A percentile compares a stretch with the other conserved stretches of the same genome.
Evolutionary conservation across 2,888 invertebrate genomes (phyloP).

Genomic region (Hydroisotoma schaefferi): DNA sequence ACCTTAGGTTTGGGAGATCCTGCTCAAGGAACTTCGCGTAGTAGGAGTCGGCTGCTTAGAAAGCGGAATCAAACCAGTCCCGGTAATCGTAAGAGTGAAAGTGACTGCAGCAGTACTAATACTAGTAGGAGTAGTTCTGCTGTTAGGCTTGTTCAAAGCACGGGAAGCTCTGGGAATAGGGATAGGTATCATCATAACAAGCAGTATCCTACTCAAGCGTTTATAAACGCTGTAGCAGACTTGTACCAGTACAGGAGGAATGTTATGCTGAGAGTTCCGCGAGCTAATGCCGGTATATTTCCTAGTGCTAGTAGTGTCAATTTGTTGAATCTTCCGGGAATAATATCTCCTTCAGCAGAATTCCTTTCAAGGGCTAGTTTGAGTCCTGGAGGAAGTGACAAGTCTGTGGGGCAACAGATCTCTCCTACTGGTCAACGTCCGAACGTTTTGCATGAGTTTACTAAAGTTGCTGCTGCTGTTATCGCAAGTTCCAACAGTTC

Average conservation of each 20-base stretch:
- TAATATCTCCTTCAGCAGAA: background rate
- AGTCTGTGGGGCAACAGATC: background rate
- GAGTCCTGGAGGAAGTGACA: background rate
- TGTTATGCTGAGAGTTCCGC: conserved; percentile 29
- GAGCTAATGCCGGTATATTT: conserved; percentile 7
- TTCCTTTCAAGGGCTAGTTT: background rate
- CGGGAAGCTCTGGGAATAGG: conserved; percentile 11
- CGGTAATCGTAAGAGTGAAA: conserved; percentile 28
- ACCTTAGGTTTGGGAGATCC: conserved; percentile 2
- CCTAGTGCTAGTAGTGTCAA: conserved; percentile 10
- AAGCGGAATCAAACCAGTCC: conserved; percentile 29
- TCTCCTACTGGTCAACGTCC: conserved; percentile 3
- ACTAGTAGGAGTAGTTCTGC: conserved; percentile 34
- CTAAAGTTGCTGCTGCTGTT: too few relatives aligned
- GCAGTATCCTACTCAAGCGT: conserved; percentile 25
- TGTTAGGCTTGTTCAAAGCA: conserved; percentile 13
- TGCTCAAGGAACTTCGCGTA: conserved; percentile 26
- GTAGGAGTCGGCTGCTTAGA: conserved; percentile 32
- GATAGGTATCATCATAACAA: conserved; percentile 9
- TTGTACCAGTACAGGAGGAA: conserved; percentile 29
- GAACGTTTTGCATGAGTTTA: background rate
- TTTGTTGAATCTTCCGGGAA: conserved; percentile 1
- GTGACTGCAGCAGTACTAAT: conserved; percentile 31
- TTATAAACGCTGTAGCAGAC: conserved; percentile 31
- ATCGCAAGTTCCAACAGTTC: conserved; percentile 9